phyloP scores from a whole-genome alignment of 2,797 vertebrate species.

The Pseudomugil tenellus region DNA sequence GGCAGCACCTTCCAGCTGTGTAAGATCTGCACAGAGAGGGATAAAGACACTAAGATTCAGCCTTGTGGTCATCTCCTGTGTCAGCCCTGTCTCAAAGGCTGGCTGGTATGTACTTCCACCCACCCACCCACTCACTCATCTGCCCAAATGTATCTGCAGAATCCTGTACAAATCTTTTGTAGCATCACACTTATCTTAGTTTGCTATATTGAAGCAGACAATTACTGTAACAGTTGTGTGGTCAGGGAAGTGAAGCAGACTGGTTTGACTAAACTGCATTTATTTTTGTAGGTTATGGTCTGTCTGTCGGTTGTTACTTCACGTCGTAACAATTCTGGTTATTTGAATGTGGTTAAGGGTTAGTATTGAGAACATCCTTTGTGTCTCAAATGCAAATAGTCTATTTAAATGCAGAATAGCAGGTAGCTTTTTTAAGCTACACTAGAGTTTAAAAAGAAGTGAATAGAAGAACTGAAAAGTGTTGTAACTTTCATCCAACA shows the following conservation, averaged over 20 bases:
- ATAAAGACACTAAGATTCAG: constrained; percentile 86
- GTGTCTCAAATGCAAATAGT: constrained; percentile 20
- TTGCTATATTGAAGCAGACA: not conserved
- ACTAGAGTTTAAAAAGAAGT: not conserved
- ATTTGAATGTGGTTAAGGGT: constrained; percentile 53
- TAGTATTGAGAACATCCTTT: constrained; percentile 7
- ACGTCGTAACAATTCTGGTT: not conserved
- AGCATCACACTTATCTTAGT: not conserved
- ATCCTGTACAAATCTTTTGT: not conserved
- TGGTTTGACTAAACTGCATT: constrained; percentile 1
- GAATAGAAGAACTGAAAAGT: not conserved
- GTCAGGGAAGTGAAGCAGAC: constrained; percentile 31
- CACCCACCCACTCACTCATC: not conserved
- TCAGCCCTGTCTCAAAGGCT: constrained; percentile 81
- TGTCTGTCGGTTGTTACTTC: constrained; percentile 6
- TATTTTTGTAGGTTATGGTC: constrained; percentile 22
- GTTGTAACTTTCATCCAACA: not conserved
- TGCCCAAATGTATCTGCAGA: not conserved
- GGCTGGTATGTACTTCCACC: constrained; percentile 82
- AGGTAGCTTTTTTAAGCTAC: not conserved
- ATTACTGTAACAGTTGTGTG: constrained; percentile 10
- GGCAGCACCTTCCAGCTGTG: constrained; percentile 90
- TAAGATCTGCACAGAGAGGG: constrained; percentile 89
- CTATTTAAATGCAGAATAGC: constrained; percentile 1
- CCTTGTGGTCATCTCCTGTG: constrained; percentile 93